Conservation (phyloP, 2,797 vertebrate species). For the Moxostoma hubbsi region DNA sequence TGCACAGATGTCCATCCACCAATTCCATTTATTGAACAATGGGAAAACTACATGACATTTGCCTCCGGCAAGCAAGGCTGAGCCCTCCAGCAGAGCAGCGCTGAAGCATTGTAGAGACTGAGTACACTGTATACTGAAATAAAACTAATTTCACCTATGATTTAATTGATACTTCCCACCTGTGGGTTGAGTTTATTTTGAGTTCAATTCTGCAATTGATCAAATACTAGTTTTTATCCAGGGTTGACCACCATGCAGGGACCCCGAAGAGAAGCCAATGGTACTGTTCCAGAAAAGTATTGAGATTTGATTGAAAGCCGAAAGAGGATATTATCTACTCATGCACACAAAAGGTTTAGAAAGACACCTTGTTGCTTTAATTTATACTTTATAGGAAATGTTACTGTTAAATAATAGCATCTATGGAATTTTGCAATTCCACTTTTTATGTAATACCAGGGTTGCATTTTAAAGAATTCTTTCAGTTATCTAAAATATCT, state of each 20-base stretch:
- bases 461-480: too few relatives aligned
- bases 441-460: too few relatives aligned
- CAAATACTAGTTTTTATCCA: constrained; percentile 51
- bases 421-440: too few relatives aligned
- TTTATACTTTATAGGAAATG: background rate
- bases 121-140: constrained; percentile 4
- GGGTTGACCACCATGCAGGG: constrained; percentile 32
- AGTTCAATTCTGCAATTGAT: constrained; percentile 44
- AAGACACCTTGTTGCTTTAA: constrained; percentile 5
- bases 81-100: constrained; percentile 39
- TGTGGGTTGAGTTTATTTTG: constrained; percentile 39
- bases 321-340: constrained; percentile 17
- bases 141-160: constrained; percentile 32
- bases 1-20: constrained; percentile 46
- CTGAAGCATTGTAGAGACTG: constrained; percentile 33
- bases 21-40: constrained; percentile 50
- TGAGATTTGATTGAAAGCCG: constrained; percentile 13
- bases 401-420: background rate
- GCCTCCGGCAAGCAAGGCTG: constrained; percentile 19
- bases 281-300: constrained; percentile 6
- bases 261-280: constrained; percentile 30
- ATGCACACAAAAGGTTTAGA: constrained; percentile 9
- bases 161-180: constrained; percentile 52
- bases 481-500: too few relatives aligned
- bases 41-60: constrained; percentile 47